Conservation (phyloP, 2,888 invertebrate species). For the Phyllotreta cruciferae region DNA sequence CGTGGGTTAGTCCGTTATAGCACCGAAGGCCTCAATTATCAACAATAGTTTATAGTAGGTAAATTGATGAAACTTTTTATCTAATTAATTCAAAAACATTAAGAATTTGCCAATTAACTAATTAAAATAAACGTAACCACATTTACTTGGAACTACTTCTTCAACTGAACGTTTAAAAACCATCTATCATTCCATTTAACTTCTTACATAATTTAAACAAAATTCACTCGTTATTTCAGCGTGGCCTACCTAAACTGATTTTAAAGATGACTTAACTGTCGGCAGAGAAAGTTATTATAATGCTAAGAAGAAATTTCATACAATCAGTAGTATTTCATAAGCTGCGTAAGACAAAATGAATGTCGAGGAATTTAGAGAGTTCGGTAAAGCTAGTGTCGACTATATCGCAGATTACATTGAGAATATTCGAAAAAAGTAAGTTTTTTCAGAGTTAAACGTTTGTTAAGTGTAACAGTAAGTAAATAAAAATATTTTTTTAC, state of each 20-base stretch:
- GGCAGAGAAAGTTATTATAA: slow-evolving; percentile 36
- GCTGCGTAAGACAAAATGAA: slow-evolving; percentile 67
- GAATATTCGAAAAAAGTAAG: slow-evolving; percentile 78
- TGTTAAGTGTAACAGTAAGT: not conserved
- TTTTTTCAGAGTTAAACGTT: slow-evolving; percentile 32
- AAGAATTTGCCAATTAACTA: no score
- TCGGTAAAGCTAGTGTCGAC: slow-evolving; percentile 87
- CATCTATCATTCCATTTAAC: slow-evolving; percentile 8
- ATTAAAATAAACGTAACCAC: no score
- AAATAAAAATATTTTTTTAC: not conserved
- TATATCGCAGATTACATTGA: slow-evolving; percentile 90
- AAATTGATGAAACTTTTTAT: no score
- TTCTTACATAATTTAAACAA: slow-evolving; percentile 7
- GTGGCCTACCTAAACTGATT: slow-evolving; percentile 19
- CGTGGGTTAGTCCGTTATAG: no score
- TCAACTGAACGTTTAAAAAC: no score
- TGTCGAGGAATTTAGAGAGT: slow-evolving; percentile 77
- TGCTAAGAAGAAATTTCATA: slow-evolving; percentile 28
- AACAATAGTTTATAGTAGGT: no score
- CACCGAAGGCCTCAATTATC: no score
- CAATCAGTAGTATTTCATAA: slow-evolving; percentile 32
- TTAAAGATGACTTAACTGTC: slow-evolving; percentile 29
- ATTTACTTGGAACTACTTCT: no score
- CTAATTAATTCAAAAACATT: no score
- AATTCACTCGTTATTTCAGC: slow-evolving; percentile 11